A percentile compares a stretch with the other conserved stretches of the same genome.
These are phyloP conservation scores for Balearica regulorum DNA, from an alignment of 2,797 vertebrate species.

Conservation along the genomic window DNA sequence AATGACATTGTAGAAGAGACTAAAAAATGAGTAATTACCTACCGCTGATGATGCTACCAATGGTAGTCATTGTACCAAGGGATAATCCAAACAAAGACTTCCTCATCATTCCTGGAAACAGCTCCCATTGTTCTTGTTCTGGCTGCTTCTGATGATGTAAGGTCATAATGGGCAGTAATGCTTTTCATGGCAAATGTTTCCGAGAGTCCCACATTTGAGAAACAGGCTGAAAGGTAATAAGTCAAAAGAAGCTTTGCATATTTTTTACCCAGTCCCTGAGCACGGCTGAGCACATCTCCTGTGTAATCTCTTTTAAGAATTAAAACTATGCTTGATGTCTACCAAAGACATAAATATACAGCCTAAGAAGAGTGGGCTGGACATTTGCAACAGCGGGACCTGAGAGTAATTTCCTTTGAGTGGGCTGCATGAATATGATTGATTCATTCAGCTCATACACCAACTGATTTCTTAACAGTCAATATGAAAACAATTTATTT, in stretches of 20 bases:
- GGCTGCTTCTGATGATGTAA: background rate
- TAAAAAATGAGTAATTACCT: background rate
- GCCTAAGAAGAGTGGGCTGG: background rate
- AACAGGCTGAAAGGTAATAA: background rate
- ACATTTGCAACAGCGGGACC: background rate
- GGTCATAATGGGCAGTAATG: background rate
- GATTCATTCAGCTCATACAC: background rate
- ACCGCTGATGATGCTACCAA: background rate
- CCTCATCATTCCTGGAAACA: conserved; percentile 29
- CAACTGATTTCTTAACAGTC: background rate
- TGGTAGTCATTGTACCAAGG: background rate
- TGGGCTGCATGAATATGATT: background rate
- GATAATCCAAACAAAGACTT: conserved; percentile 33
- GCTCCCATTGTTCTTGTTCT: conserved; percentile 31
- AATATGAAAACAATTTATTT: background rate
- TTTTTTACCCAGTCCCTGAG: background rate
- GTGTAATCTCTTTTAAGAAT: background rate
- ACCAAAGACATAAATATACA: background rate
- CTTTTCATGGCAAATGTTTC: background rate
- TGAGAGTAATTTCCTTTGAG: background rate
- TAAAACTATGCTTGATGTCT: background rate
- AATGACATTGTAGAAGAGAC: background rate
- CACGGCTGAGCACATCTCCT: background rate
- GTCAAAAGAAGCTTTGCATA: background rate
- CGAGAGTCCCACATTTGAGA: background rate